Evolutionary conservation across 2,113 vertebrate species (phyloP), one percentile per base, ranked within the genome.

Genomic region (Phrynosoma platyrhinos): DNA sequence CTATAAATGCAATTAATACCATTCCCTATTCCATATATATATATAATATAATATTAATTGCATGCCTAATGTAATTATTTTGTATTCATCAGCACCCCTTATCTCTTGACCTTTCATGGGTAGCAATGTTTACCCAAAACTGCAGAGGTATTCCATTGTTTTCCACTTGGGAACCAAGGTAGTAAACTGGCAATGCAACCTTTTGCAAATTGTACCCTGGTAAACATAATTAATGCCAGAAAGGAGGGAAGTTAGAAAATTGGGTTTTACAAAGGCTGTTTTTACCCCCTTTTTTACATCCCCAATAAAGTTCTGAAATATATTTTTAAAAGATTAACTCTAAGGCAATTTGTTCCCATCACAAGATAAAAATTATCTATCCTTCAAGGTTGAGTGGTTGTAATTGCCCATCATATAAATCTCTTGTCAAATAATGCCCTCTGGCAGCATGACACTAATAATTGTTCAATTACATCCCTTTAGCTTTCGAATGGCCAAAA

Each of bases 381-480:
- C 96, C 97, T 98, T 98, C 97, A 98, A 97, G 97, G 95, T 92
- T 97, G 96, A 97, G 91, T 96, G 94, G 85, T 64, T 96, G 86
- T 97, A 97, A 97, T 97, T 97, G 94, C 93, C 92, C 94, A 94
- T 96, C 94, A 95, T 95, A 97, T 97, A 97, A 97, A 95, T 97
- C 95, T 95, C 95, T 95, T 97, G 96, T 97, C 90, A 97, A 97
- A 97, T 97, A 97, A 95, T 95, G 93, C 94, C 96, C 94, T 96
- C 93, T 97, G 96, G 96, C 94, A 94, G 75, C 91, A 86, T 96
- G 94, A 93, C 94, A 94, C 91, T 95, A 96, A 96, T 97, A 97
- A 97, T 97, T 97, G 96, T 96, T 97, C 95, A 96, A 95, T 97
- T 97, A 97, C 88, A 94, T 97, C 96, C 94, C 96, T 97, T 91